These are phyloP conservation scores for Vipera latastei DNA, from an alignment of 2,797 vertebrate genomes.

Conservation along the genomic window DNA sequence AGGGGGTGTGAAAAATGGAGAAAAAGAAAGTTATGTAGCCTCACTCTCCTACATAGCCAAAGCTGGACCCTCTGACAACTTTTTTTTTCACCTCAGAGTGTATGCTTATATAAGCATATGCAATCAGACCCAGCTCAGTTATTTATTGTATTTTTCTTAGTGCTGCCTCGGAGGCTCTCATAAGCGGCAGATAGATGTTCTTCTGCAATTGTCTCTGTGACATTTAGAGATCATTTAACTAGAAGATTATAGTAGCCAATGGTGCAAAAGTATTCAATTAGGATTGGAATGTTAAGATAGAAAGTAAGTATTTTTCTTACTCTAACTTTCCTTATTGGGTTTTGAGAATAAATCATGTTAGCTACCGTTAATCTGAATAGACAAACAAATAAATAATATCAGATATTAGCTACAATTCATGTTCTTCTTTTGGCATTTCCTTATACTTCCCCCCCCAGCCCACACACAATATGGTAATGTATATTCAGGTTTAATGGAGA, in stretches of 20 bases:
- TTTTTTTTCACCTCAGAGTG: no score
- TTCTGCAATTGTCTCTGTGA: no score
- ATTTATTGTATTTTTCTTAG: no score
- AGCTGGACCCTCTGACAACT: not conserved
- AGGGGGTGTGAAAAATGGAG: not conserved
- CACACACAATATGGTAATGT: not conserved
- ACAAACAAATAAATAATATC: not conserved
- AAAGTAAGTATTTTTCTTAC: not conserved
- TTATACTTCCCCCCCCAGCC: not conserved
- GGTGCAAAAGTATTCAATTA: not conserved
- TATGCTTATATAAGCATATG: not conserved
- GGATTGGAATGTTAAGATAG: not conserved
- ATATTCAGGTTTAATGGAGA: not conserved
- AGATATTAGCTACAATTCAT: not conserved
- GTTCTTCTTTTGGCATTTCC: not conserved
- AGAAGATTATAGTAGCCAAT: no score
- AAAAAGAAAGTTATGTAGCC: not conserved
- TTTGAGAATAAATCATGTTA: no score
- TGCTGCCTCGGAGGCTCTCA: no score
- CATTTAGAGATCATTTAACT: no score
- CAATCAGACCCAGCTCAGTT: not conserved
- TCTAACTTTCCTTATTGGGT: not conserved
- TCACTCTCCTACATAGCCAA: not conserved
- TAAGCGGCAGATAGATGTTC: no score
- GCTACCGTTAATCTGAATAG: not conserved